Percentiles rank a stretch among this genome's conserved stretches.
phyloP scores from a whole-genome alignment of 2,888 invertebrate species.

The Caenorhabditis japonica region DNA sequence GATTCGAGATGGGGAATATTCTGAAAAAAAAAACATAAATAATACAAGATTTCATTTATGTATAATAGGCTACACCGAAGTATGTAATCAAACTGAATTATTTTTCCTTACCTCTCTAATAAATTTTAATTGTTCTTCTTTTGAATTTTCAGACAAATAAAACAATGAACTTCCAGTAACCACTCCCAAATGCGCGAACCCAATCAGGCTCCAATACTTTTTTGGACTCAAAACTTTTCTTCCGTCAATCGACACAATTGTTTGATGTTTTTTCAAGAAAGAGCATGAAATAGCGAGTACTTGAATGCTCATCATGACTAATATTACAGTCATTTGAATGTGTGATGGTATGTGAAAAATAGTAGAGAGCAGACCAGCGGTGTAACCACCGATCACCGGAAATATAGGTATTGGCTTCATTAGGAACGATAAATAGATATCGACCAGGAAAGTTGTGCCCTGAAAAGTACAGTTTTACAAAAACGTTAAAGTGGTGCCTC shows the following conservation, averaged over 20 bases:
- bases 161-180: too few species aligned
- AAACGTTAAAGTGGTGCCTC: too few species aligned
- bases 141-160: too few species aligned
- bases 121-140: too few species aligned
- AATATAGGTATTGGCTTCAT: slow-evolving; percentile 1
- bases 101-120: too few species aligned
- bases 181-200: too few species aligned
- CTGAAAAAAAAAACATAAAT: too few species aligned
- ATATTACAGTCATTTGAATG: background rate
- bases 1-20: background rate
- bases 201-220: background rate
- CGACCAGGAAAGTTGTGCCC: background rate
- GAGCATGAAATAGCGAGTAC: background rate
- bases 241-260: background rate
- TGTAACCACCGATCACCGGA: background rate
- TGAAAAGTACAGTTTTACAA: background rate
- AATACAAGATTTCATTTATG: too few species aligned
- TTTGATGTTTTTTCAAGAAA: background rate
- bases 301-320: background rate
- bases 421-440: background rate
- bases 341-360: background rate
- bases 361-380: background rate
- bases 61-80: too few species aligned
- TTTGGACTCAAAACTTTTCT: background rate
- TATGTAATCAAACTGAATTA: too few species aligned